Evolutionary conservation across 2,113 vertebrate species (phyloP).

Genomic region (Nestor notabilis): DNA sequence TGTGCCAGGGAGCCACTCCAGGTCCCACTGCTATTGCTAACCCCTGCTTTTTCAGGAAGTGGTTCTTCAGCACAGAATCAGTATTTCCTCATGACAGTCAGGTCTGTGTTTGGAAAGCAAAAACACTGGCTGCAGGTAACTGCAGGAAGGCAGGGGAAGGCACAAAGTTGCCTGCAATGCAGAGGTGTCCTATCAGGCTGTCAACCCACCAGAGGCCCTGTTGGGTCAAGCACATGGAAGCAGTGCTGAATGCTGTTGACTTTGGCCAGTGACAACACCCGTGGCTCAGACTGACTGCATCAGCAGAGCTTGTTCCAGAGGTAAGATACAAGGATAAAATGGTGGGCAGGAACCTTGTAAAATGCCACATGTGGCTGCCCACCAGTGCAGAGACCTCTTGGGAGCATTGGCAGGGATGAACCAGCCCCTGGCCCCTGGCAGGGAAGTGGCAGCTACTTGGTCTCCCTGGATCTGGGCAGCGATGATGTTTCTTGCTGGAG

Average conservation of each 20-base stretch:
- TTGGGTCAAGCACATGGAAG: neutral
- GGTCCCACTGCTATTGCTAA: neutral
- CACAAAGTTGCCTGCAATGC: neutral
- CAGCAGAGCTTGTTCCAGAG: neutral
- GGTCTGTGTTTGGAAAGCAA: neutral
- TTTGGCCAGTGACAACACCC: rapidly evolving
- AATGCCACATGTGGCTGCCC: neutral
- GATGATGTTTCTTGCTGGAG: neutral
- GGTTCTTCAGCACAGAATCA: neutral
- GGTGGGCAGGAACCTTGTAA: neutral
- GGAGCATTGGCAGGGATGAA: neutral
- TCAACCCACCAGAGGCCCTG: neutral
- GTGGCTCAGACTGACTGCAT: neutral
- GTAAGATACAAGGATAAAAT: neutral
- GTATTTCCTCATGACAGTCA: rapidly evolving
- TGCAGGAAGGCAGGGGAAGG: neutral
- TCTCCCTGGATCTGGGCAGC: neutral
- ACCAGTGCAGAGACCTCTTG: neutral
- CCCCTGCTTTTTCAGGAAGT: neutral
- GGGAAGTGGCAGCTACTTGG: neutral
- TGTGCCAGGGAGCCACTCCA: neutral
- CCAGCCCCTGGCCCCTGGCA: neutral
- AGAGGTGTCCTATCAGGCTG: neutral
- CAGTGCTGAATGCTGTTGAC: neutral
- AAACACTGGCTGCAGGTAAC: neutral